Percentiles rank a stretch among this genome's conserved stretches.
These are phyloP conservation scores for Archocentrus centrarchus DNA, from an alignment of 2,113 vertebrate genomes.

Conservation along the genomic window DNA sequence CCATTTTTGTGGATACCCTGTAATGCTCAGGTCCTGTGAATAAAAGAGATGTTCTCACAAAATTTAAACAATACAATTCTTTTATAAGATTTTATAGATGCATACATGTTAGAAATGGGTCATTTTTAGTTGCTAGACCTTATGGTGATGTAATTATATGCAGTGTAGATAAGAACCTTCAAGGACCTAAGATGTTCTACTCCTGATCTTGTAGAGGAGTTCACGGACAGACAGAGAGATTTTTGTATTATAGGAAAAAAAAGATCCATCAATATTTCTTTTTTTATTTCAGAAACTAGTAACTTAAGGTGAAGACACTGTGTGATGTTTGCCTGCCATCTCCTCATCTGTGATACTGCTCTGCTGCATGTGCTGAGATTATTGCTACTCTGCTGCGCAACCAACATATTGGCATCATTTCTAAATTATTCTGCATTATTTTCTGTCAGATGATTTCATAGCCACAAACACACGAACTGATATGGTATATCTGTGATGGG, in stretches of 20 bases:
- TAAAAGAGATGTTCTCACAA: not conserved
- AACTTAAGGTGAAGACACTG: not conserved
- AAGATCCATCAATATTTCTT: not conserved
- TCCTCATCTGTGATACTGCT: not conserved
- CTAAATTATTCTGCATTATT: not conserved
- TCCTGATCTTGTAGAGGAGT: not conserved
- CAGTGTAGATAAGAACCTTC: not conserved
- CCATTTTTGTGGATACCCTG: not conserved
- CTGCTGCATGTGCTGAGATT: not conserved
- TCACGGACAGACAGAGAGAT: not conserved
- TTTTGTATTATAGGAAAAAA: not conserved
- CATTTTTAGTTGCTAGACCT: not conserved
- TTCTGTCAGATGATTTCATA: not conserved
- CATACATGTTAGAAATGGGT: not conserved
- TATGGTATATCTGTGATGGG: too few relatives aligned
- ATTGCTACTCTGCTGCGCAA: not conserved
- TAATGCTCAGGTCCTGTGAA: not conserved
- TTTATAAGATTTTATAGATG: not conserved
- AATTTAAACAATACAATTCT: fast-evolving
- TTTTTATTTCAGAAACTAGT: not conserved
- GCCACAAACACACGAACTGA: too few relatives aligned
- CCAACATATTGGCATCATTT: not conserved
- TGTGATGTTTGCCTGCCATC: not conserved
- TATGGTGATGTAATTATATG: not conserved
- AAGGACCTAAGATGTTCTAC: not conserved